Percentiles rank a stretch among this genome's conserved stretches.
Evolutionary conservation across 1,140 invertebrate species (phyloP).

Genomic region (Neomicropteryx cornuta): DNA sequence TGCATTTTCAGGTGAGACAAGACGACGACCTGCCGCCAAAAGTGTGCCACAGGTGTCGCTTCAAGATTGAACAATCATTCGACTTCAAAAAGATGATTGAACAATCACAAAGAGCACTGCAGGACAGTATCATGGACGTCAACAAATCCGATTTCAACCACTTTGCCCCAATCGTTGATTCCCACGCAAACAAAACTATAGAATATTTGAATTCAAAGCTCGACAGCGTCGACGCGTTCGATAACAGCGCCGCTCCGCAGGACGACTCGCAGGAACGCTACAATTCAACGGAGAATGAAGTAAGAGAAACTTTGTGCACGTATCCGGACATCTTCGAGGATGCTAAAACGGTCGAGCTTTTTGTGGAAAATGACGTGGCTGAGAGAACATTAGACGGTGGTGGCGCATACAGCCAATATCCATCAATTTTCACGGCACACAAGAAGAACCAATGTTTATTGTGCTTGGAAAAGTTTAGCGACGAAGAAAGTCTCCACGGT

Average conservation of each 20-base stretch:
- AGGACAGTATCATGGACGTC: background rate
- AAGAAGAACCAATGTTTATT: constrained; percentile 11
- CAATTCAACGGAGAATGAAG: background rate
- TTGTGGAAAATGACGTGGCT: constrained; percentile 7
- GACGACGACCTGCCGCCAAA: constrained; percentile 10
- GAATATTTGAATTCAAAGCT: constrained; percentile 3
- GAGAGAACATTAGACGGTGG: background rate
- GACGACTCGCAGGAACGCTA: background rate
- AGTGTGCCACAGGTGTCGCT: constrained; percentile 13
- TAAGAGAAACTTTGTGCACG: background rate
- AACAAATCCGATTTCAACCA: background rate
- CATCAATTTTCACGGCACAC: constrained; percentile 5
- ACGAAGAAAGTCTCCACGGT: constrained; percentile 7
- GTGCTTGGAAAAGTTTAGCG: constrained; percentile 10
- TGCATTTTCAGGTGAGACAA: constrained; percentile 9
- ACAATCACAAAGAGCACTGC: constrained; percentile 10
- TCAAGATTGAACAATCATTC: constrained; percentile 12
- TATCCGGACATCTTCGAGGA: constrained; percentile 6
- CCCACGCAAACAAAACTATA: background rate
- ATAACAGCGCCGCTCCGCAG: background rate
- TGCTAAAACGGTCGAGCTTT: background rate
- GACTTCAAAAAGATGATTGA: constrained; percentile 11
- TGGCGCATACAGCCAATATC: background rate
- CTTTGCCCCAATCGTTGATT: no score
- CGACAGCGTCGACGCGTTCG: background rate